Base-by-base conservation (phyloP, 2,113 vertebrate genomes). In the Smithornis capensis region DNA sequence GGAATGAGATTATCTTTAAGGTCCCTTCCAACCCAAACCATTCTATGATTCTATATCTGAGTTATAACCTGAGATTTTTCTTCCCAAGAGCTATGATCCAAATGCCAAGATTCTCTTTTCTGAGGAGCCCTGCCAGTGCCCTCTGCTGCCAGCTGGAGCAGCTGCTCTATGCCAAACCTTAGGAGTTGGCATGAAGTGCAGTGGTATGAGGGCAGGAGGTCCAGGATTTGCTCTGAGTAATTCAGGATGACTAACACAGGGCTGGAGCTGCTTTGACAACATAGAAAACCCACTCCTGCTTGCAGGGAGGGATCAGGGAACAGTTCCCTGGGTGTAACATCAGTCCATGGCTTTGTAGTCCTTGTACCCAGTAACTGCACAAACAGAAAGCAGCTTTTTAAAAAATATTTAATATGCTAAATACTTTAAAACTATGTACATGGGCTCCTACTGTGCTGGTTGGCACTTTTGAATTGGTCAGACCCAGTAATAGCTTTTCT, bases 401-500 rank as follows among this genome's bases (percentile, higher is more conserved):
- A 22, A 40, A 62, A 67, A 7, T 57, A 24, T 5, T 69, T 62
- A 5, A 11, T 24, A 45, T 42, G 65, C 44, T 37, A 27, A 42
- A 13, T 24, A 45, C 31, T 73, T 49, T 40, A 1, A 68, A 63
- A 13, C 44, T 9, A 3, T 4, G 24, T 37, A 3, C 1, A 2
- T 50, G 59, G 25, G 38, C 29, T 90, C 3, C 0, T 42, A 2
- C 19, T 37, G 35, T 85, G 38, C 69, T 81, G 69, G n/a, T 16
- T 25, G 44, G 45, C 22, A 9, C n/a, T 35, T 63, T 37, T 25
- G 67, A 71, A 29, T 21, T 67, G 91, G 19, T 42, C 68, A 63
- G n/a, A 50, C 47, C 45, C 73, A 76, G n/a, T 2, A 81, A 45
- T 6, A 79, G 53, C 45, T 65, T 77, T 77, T 56, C 67, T 53